Conservation (phyloP, 2,113 vertebrate genomes). For the Pimephales promelas region DNA sequence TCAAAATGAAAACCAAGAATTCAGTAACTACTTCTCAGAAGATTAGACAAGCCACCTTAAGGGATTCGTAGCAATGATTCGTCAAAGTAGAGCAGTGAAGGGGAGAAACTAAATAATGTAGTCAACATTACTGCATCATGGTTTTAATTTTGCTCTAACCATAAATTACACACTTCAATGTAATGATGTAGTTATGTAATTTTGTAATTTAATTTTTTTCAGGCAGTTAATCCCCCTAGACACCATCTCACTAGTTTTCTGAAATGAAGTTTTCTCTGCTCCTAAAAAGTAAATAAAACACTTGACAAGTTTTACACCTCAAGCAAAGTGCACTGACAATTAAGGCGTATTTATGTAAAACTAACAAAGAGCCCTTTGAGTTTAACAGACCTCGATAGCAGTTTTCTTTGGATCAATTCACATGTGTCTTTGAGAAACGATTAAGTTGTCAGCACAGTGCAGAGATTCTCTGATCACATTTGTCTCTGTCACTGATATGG, state of each 20-base stretch:
- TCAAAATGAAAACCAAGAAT: slow-evolving; percentile 36
- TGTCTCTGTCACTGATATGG: slow-evolving; percentile 17
- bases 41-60: slow-evolving; percentile 45
- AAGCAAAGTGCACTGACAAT: slow-evolving; percentile 37
- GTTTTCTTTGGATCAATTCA: slow-evolving; percentile 48
- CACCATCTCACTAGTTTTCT: slow-evolving; percentile 36
- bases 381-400: slow-evolving; percentile 7
- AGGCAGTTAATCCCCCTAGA: slow-evolving; percentile 44
- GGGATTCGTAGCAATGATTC: slow-evolving; percentile 42
- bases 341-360: slow-evolving; percentile 33
- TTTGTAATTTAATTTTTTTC: slow-evolving; percentile 33
- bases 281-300: slow-evolving; percentile 22
- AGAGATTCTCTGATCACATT: slow-evolving; percentile 31
- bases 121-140: slow-evolving; percentile 38
- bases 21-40: slow-evolving; percentile 41
- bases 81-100: slow-evolving; percentile 31
- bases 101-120: slow-evolving; percentile 43
- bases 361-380: slow-evolving; percentile 45
- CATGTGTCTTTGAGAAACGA: slow-evolving; percentile 27
- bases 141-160: slow-evolving; percentile 35
- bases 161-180: slow-evolving; percentile 48
- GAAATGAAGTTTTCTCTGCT: slow-evolving; percentile 31
- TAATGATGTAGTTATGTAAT: slow-evolving; percentile 33
- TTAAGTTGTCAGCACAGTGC: slow-evolving; percentile 44
- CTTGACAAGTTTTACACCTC: slow-evolving; percentile 44